A percentile compares a stretch with the other conserved stretches of the same genome.
These are phyloP conservation scores for Cataglyphis cursor DNA, from an alignment of 2,888 invertebrate genomes.

Conservation along the genomic window DNA sequence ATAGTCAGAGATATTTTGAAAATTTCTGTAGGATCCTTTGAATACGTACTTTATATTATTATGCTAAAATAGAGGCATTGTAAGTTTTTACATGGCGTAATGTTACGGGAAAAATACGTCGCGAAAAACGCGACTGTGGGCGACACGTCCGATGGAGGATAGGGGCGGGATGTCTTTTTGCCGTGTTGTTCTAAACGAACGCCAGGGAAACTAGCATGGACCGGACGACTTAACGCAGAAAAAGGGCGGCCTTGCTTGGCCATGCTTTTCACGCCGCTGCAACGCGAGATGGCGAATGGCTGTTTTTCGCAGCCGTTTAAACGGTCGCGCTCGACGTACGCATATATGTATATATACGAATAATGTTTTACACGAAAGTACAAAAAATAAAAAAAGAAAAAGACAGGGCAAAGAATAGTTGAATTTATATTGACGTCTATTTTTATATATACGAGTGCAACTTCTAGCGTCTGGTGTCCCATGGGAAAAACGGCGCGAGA, in stretches of 20 bases:
- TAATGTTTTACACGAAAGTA: slow-evolving; percentile 50
- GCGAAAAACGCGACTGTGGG: slow-evolving; percentile 35
- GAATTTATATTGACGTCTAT: slow-evolving; percentile 63
- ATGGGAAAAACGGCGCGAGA: slow-evolving; percentile 60
- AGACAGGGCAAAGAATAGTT: slow-evolving; percentile 24
- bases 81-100: slow-evolving; percentile 12
- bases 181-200: slow-evolving; percentile 40
- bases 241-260: slow-evolving; percentile 2
- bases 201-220: slow-evolving; percentile 40
- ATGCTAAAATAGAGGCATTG: slow-evolving; percentile 6
- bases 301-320: slow-evolving; percentile 51
- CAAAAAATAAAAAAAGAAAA: slow-evolving; percentile 49
- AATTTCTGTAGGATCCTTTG: neutral
- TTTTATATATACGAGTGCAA: slow-evolving; percentile 52
- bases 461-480: slow-evolving; percentile 62
- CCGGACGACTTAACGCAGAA: slow-evolving; percentile 40
- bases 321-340: slow-evolving; percentile 52
- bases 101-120: slow-evolving; percentile 8
- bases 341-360: slow-evolving; percentile 48
- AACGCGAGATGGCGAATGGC: slow-evolving; percentile 11
- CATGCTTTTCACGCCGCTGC: slow-evolving; percentile 34
- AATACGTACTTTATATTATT: neutral
- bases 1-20: neutral
- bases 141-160: slow-evolving; percentile 37
- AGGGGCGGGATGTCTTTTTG: slow-evolving; percentile 17